phyloP scores from a whole-genome alignment of 30 jellyfish, hydroid and myxozoan species.

The Clytia hemisphaerica region DNA sequence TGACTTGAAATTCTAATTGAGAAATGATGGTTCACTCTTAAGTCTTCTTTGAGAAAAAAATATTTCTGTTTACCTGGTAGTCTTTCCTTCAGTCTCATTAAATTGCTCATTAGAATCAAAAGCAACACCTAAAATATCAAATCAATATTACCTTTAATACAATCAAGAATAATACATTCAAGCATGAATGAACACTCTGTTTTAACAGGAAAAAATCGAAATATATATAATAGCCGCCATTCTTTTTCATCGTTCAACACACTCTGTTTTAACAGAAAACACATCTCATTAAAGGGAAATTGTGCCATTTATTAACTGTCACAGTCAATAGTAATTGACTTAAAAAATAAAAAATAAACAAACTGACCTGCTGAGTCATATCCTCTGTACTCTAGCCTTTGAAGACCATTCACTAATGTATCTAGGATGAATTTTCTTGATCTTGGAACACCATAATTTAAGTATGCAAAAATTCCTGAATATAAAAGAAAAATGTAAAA shows the following conservation, averaged over 20 bases:
- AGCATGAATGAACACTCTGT: no score
- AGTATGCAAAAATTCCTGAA: slow-evolving; percentile 95
- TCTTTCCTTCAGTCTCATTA: no score
- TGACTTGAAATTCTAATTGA: no score
- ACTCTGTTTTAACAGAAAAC: no score
- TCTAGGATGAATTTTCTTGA: slow-evolving; percentile 64
- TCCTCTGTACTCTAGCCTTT: slow-evolving; percentile 94
- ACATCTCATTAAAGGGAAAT: no score
- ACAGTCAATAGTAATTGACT: not conserved
- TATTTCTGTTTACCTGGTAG: no score
- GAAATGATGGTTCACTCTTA: no score
- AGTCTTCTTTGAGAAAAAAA: no score
- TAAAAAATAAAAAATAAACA: not conserved
- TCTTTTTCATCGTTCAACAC: no score
- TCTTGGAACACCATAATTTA: slow-evolving; percentile 71
- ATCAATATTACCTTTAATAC: not conserved
- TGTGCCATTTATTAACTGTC: not conserved
- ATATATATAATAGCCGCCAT: no score
- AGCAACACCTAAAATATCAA: slow-evolving; percentile 19
- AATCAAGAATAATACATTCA: not conserved
- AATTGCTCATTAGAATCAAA: slow-evolving; percentile 38
- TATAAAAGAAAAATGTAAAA: slow-evolving; percentile 20
- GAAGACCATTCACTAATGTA: slow-evolving; percentile 83
- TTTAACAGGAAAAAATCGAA: no score
- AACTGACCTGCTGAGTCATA: slow-evolving; percentile 92